Evolutionary conservation across 2,113 vertebrate species (phyloP).

Genomic region (Rhea pennata): DNA sequence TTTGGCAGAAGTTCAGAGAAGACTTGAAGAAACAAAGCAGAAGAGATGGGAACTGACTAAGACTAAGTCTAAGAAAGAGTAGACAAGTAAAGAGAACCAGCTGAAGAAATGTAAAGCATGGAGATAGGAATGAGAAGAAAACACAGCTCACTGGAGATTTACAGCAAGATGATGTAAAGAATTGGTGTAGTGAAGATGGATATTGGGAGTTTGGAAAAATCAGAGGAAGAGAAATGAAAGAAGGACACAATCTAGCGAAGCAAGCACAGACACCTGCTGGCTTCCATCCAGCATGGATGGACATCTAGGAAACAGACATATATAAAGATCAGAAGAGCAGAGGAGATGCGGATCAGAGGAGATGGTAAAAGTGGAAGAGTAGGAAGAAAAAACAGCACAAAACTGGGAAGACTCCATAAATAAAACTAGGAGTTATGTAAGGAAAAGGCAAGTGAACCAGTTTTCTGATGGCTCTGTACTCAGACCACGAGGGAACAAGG

Average conservation of each 20-base stretch:
- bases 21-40: background rate
- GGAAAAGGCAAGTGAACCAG: background rate
- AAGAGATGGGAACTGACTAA: background rate
- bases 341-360: background rate
- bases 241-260: background rate
- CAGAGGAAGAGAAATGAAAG: background rate
- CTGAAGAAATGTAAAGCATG: background rate
- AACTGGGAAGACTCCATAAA: background rate
- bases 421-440: background rate
- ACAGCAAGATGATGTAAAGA: background rate
- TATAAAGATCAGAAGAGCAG: background rate
- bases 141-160: background rate
- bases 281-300: background rate
- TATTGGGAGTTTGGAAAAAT: background rate
- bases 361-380: background rate
- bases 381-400: background rate
- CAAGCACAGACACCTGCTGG: background rate
- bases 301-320: background rate
- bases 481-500: background rate
- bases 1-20: background rate
- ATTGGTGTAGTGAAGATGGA: background rate
- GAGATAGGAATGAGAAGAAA: background rate
- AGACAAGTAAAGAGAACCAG: background rate
- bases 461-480: background rate
- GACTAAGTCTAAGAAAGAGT: background rate